These are phyloP conservation scores for Disparrhopalites patrizii DNA, from an alignment of 2,888 invertebrate genomes.

Conservation along the genomic window DNA sequence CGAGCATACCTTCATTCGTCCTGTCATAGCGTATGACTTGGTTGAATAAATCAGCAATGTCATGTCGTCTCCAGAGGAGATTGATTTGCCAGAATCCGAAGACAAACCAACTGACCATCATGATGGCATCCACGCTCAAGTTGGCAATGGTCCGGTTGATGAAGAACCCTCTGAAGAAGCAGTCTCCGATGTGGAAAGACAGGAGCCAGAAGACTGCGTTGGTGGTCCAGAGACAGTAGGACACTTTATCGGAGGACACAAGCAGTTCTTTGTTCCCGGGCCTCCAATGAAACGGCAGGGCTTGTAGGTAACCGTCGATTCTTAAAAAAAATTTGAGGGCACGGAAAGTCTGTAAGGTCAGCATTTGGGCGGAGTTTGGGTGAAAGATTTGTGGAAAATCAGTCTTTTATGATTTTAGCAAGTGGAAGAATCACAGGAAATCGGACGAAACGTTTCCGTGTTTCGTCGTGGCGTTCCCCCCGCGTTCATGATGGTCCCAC, in stretches of 20 bases:
- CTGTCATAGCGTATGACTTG: background rate
- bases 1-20: background rate
- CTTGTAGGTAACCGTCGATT: background rate
- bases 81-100: constrained; percentile 4
- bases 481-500: too few species aligned
- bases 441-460: too few species aligned
- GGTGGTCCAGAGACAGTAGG: background rate
- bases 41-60: background rate
- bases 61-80: constrained; percentile 3
- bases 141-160: background rate
- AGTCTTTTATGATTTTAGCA: too few species aligned
- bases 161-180: constrained; percentile 5
- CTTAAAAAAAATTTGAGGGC: background rate
- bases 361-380: too few species aligned
- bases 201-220: background rate
- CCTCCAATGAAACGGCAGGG: background rate
- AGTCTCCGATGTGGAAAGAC: background rate
- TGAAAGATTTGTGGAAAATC: too few species aligned
- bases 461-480: too few species aligned
- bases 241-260: background rate
- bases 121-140: background rate
- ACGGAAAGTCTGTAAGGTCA: constrained; percentile 5
- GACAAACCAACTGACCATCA: background rate
- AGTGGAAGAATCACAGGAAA: too few species aligned
- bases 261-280: background rate